Conservation (phyloP, 2,797 vertebrate species). For the Cyclura pinguis region DNA sequence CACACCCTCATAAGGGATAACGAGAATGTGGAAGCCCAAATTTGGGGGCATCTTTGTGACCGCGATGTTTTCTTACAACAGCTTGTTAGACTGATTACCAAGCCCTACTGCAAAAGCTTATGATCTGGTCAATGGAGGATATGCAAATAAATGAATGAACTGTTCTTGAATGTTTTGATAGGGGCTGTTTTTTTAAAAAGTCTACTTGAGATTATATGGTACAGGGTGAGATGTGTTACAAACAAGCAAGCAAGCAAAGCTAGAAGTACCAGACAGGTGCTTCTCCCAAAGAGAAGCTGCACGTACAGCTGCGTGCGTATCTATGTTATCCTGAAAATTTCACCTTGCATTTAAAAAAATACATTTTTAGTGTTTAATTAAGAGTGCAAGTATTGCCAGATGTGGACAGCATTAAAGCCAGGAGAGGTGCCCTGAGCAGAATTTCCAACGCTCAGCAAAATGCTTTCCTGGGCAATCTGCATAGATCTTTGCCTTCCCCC, state of each 20-base stretch:
- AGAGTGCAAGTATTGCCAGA: background rate
- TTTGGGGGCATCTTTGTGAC: background rate
- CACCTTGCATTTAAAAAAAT: background rate
- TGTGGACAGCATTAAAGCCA: background rate
- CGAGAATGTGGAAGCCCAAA: background rate
- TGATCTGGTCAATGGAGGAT: background rate
- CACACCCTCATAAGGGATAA: background rate
- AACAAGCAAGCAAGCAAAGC: too few relatives aligned
- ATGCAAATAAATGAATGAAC: background rate
- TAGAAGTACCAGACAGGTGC: background rate
- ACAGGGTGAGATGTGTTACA: too few relatives aligned
- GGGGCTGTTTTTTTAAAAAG: background rate
- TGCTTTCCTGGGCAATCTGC: background rate
- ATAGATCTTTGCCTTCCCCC: too few relatives aligned
- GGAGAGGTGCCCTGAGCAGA: background rate
- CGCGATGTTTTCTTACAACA: background rate
- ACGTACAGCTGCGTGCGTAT: background rate
- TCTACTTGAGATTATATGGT: too few relatives aligned
- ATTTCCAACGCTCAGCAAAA: background rate
- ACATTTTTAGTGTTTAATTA: background rate
- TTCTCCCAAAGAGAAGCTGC: background rate
- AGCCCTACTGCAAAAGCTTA: background rate
- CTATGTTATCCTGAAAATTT: background rate
- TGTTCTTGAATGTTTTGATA: background rate
- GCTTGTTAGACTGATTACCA: background rate